These are phyloP conservation scores for Lysandra coridon DNA, from an alignment of 2,888 invertebrate genomes.

Conservation along the genomic window DNA sequence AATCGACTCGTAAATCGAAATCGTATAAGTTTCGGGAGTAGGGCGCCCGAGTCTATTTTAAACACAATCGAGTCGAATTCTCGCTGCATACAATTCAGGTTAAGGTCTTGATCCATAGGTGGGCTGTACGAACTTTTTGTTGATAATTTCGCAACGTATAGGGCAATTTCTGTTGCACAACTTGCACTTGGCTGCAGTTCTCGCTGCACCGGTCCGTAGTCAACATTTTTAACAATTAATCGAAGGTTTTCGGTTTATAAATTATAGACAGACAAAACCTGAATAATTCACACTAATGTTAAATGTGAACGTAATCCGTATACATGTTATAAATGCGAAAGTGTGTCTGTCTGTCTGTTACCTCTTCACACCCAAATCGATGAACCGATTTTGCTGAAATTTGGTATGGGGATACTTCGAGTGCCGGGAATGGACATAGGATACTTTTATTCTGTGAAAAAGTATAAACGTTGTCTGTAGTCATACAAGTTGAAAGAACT, in stretches of 20 bases:
- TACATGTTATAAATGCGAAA: too few species aligned
- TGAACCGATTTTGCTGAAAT: too few species aligned
- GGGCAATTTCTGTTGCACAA: conserved; percentile 24
- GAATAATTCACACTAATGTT: too few species aligned
- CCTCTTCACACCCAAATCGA: too few species aligned
- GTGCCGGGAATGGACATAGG: too few species aligned
- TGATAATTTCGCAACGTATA: conserved; percentile 23
- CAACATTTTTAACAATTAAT: conserved; percentile 14
- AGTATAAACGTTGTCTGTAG: too few species aligned
- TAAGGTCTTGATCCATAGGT: conserved; percentile 42
- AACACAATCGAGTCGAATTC: conserved; percentile 45
- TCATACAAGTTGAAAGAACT: too few species aligned
- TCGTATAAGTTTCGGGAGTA: neutral
- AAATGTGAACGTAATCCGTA: too few species aligned
- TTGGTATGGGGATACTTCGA: too few species aligned
- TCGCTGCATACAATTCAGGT: conserved; percentile 42
- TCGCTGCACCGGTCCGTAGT: neutral
- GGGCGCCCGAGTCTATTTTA: conserved; percentile 40
- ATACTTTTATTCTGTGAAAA: too few species aligned
- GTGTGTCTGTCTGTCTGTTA: too few species aligned
- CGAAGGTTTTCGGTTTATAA: neutral
- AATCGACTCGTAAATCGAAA: neutral
- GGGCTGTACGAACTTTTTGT: conserved; percentile 23
- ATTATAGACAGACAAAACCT: too few species aligned
- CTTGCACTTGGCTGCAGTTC: conserved; percentile 10